Evolutionary conservation across 2,888 invertebrate genomes (phyloP).

Genomic region (Caenorhabditis japonica): DNA sequence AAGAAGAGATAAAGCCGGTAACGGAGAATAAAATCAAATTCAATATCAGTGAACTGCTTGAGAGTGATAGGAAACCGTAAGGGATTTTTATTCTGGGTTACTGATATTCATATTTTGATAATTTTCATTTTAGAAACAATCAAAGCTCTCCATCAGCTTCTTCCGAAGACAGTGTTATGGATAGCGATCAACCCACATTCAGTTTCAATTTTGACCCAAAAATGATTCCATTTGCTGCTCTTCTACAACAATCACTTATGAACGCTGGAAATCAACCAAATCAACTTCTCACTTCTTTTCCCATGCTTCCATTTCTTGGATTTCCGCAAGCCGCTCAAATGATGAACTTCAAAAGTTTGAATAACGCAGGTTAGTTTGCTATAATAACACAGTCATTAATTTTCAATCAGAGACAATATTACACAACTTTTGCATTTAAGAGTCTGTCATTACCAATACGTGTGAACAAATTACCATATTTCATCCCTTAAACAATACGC

Average conservation of each 20-base stretch:
- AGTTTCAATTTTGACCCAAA: constrained; percentile 36
- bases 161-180: constrained; percentile 50
- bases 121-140: constrained; percentile 49
- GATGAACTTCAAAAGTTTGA: constrained; percentile 27
- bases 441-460: constrained; percentile 36
- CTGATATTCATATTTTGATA: background rate
- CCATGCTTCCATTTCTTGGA: constrained; percentile 38
- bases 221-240: constrained; percentile 31
- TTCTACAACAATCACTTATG: constrained; percentile 35
- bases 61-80: constrained; percentile 48
- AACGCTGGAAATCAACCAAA: constrained; percentile 13
- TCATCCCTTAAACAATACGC: constrained; percentile 17
- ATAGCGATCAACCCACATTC: constrained; percentile 9
- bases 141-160: constrained; percentile 64
- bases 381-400: constrained; percentile 1
- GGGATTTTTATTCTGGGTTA: background rate
- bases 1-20: constrained; percentile 24
- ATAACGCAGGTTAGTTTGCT: constrained; percentile 32
- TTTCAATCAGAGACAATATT: constrained; percentile 3
- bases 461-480: constrained; percentile 35
- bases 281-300: constrained; percentile 14
- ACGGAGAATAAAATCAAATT: constrained; percentile 37
- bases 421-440: constrained; percentile 7
- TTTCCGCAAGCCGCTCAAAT: constrained; percentile 24
- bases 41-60: constrained; percentile 55